phyloP scores from a whole-genome alignment of 2,113 vertebrate genomes.

The Plotosus lineatus region DNA sequence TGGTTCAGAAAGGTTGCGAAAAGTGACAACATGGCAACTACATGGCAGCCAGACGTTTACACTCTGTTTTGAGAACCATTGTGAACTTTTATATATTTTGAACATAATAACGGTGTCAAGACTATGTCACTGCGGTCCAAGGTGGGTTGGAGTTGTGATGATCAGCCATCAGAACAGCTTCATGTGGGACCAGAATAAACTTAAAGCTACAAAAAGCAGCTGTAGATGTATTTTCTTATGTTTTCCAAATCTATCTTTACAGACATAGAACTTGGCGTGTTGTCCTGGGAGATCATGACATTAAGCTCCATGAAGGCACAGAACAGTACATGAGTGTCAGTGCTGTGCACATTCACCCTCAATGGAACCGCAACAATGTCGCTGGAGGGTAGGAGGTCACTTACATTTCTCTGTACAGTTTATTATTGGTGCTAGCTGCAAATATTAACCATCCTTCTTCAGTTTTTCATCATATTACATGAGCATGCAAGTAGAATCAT shows the following conservation, averaged over 20 bases:
- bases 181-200: too few species aligned
- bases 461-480: neutral
- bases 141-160: too few species aligned
- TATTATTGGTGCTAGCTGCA: neutral
- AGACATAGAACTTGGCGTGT: conserved; percentile 74
- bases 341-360: conserved; percentile 69
- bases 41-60: too few species aligned
- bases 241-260: conserved; percentile 45
- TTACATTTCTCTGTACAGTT: neutral
- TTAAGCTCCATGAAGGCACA: conserved; percentile 67
- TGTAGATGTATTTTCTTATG: neutral
- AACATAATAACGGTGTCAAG: too few species aligned
- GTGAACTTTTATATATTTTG: too few species aligned
- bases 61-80: too few species aligned
- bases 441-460: neutral
- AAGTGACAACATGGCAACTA: too few species aligned
- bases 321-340: conserved; percentile 81
- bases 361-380: conserved; percentile 75
- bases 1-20: too few species aligned
- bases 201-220: too few species aligned
- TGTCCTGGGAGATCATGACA: conserved; percentile 83
- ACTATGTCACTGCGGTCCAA: too few species aligned
- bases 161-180: too few species aligned
- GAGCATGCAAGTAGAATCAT: neutral
- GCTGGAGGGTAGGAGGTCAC: conserved; percentile 71